A percentile compares a stretch with the other conserved stretches of the same genome.
Conservation (phyloP, 23 tunicate species). For the Botrylloides violaceus region DNA sequence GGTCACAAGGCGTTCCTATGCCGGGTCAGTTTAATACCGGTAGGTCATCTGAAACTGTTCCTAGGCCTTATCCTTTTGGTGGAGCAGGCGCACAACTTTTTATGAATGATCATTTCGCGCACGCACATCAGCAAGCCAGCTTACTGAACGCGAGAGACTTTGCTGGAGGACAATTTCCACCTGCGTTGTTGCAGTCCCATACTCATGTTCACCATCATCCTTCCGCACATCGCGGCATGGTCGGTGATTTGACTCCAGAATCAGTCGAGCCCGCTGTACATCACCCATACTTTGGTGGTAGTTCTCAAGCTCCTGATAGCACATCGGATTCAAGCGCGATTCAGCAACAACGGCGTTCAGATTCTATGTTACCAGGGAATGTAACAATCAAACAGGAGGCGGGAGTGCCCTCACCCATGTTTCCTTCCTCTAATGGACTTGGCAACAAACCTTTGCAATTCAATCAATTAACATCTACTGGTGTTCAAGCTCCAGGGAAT, state of each 20-base stretch:
- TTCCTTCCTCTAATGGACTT: constrained; percentile 7
- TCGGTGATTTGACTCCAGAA: background rate
- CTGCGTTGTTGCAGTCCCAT: constrained; percentile 2
- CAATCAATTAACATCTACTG: constrained; percentile 71
- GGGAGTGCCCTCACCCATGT: constrained; percentile 31
- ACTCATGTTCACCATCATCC: background rate
- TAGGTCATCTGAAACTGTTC: background rate
- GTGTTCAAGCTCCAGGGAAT: constrained; percentile 8
- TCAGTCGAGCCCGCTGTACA: background rate
- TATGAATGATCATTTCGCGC: constrained; percentile 11
- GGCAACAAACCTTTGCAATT: constrained; percentile 38
- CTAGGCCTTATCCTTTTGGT: constrained; percentile 8
- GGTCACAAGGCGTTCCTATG: constrained; percentile 23
- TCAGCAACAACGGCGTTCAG: background rate
- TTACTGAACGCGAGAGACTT: constrained; percentile 7
- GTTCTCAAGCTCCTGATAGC: background rate
- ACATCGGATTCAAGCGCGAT: background rate
- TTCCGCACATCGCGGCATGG: constrained; percentile 10
- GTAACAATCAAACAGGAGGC: constrained; percentile 76
- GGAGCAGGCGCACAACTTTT: constrained; percentile 17
- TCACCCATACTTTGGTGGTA: background rate
- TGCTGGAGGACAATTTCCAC: constrained; percentile 14
- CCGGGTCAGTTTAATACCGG: constrained; percentile 14
- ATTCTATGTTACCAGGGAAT: constrained; percentile 36
- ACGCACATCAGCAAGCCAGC: constrained; percentile 1